Conservation (phyloP, 1,140 invertebrate genomes). For the Magallana angulata region DNA sequence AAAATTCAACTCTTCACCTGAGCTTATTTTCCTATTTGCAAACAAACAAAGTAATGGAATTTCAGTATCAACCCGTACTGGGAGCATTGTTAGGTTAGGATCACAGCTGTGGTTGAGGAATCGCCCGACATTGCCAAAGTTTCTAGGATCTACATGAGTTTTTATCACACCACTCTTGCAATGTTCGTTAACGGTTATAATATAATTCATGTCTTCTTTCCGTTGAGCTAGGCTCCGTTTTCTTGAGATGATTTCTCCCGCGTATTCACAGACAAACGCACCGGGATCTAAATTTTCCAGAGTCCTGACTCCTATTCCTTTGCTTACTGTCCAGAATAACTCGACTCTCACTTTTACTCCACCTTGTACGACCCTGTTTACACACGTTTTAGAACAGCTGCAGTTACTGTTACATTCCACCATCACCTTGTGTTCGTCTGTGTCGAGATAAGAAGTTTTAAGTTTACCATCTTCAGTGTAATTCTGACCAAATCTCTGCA, state of each 20-base stretch:
- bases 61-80: too few species aligned
- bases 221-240: conserved; percentile 74
- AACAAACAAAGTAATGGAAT: too few species aligned
- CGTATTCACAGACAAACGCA: conserved; percentile 94
- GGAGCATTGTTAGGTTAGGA: too few species aligned
- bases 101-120: too few species aligned
- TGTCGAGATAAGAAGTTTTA: background rate
- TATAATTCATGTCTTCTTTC: conserved; percentile 86
- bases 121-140: too few species aligned
- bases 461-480: conserved; percentile 65
- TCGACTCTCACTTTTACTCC: conserved; percentile 84
- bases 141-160: too few species aligned
- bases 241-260: conserved; percentile 89
- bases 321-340: conserved; percentile 81
- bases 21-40: too few species aligned
- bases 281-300: conserved; percentile 82
- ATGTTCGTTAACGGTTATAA: too few species aligned
- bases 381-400: conserved; percentile 82
- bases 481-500: conserved; percentile 59
- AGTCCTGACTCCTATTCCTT: conserved; percentile 88
- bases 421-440: conserved; percentile 77
- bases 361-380: conserved; percentile 85
- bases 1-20: too few species aligned
- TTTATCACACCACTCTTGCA: too few species aligned
- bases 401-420: conserved; percentile 87